These are phyloP conservation scores for Platyrinchus mystaceus DNA, from an alignment of 2,797 vertebrate species.

Conservation along the genomic window DNA sequence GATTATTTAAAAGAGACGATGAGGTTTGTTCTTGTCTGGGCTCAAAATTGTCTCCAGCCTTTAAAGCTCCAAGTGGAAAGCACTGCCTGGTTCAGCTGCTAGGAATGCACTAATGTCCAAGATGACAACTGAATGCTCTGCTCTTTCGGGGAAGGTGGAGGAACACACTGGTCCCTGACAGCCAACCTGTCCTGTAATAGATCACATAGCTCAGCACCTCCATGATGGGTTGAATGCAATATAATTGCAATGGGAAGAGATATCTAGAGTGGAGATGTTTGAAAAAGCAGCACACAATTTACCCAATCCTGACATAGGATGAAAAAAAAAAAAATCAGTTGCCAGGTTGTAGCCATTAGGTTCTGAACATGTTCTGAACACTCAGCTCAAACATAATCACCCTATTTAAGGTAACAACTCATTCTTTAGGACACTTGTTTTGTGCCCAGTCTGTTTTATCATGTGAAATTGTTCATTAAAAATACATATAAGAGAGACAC, in stretches of 20 bases:
- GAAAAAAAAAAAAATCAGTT: not conserved
- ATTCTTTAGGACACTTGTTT: not conserved
- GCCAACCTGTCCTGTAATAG: not conserved
- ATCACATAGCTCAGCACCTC: not conserved
- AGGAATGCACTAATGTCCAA: not conserved
- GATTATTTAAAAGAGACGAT: not conserved
- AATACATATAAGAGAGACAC: not conserved
- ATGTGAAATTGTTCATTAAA: not conserved
- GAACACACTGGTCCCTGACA: not conserved
- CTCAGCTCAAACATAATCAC: not conserved
- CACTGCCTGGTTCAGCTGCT: not conserved
- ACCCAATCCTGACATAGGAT: not conserved
- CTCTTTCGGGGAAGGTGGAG: not conserved
- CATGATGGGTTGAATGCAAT: rapidly evolving
- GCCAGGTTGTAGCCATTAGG: not conserved
- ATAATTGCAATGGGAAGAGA: not conserved
- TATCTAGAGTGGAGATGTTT: not conserved
- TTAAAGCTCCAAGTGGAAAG: not conserved
- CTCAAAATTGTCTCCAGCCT: not conserved
- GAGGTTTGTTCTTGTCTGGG: not conserved
- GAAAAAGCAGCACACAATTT: not conserved
- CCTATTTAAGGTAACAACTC: not conserved
- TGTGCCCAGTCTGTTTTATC: not conserved
- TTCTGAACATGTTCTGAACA: not conserved
- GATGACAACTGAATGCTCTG: not conserved